Percentiles rank a stretch among this genome's conserved stretches.
Conservation (phyloP, 2,888 invertebrate genomes). For the Mesorhabditis belari region DNA sequence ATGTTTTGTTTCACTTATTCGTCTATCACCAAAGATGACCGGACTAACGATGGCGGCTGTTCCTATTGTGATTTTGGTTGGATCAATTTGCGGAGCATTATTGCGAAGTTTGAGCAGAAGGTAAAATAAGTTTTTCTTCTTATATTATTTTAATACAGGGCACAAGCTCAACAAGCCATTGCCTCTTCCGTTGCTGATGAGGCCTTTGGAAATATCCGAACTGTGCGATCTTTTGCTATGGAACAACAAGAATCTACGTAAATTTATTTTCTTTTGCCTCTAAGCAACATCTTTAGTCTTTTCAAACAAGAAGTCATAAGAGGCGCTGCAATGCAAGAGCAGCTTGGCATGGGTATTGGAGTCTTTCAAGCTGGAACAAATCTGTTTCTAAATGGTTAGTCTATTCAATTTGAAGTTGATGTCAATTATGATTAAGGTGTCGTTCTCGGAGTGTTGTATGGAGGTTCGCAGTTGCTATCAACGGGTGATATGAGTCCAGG, state of each 20-base stretch:
- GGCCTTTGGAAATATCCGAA: conserved; percentile 83
- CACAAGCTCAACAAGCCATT: conserved; percentile 61
- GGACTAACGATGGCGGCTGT: conserved; percentile 74
- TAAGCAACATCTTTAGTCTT: conserved; percentile 43
- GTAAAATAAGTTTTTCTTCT: conserved; percentile 4
- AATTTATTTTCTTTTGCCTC: conserved; percentile 1
- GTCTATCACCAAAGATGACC: conserved; percentile 85
- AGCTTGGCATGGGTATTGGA: conserved; percentile 81
- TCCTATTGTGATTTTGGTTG: conserved; percentile 76
- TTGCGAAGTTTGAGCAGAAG: conserved; percentile 56
- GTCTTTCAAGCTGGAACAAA: conserved; percentile 67
- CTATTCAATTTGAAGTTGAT: not conserved
- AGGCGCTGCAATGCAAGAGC: conserved; percentile 69
- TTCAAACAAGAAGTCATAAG: conserved; percentile 67
- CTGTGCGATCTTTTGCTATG: conserved; percentile 87
- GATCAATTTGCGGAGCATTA: conserved; percentile 73
- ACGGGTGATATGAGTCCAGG: conserved; percentile 36
- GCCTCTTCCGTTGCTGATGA: conserved; percentile 85
- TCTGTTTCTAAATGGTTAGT: conserved; percentile 62
- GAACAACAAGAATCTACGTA: conserved; percentile 77
- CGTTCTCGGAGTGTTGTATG: conserved; percentile 78
- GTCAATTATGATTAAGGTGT: conserved; percentile 54
- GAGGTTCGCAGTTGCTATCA: conserved; percentile 81
- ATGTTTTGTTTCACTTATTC: conserved; percentile 70
- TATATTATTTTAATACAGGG: conserved; percentile 8